A percentile compares a stretch with the other conserved stretches of the same genome.
phyloP scores from a whole-genome alignment of 2,888 invertebrate species.

The Spodoptera littoralis region DNA sequence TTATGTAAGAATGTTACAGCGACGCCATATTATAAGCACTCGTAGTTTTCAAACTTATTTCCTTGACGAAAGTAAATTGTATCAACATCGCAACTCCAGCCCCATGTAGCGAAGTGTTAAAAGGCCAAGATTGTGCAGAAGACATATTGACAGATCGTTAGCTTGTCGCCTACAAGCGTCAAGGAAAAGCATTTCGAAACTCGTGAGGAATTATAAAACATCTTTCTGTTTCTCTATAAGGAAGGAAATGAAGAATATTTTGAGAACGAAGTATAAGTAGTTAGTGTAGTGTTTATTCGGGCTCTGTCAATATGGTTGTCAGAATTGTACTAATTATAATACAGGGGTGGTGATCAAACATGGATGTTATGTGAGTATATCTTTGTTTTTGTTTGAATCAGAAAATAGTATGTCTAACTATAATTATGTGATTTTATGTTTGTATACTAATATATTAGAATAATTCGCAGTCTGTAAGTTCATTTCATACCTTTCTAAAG shows the following conservation, averaged over 20 bases:
- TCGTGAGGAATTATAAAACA: slow-evolving; percentile 13
- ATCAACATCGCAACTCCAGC: slow-evolving; percentile 20
- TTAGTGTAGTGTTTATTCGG: no score
- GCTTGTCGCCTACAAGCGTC: slow-evolving; percentile 22
- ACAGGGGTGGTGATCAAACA: no score
- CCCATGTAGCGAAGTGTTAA: slow-evolving; percentile 40
- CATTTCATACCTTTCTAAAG: slow-evolving; percentile 65
- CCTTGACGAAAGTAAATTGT: slow-evolving; percentile 10
- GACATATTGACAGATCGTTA: slow-evolving; percentile 53
- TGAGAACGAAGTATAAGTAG: no score
- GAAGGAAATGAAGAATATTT: slow-evolving; percentile 5
- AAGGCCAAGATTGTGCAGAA: slow-evolving; percentile 37
- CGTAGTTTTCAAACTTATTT: background rate
- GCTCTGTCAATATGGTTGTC: no score
- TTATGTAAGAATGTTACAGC: background rate
- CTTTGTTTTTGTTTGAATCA: no score
- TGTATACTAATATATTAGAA: no score
- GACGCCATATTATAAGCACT: no score
- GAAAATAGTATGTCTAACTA: no score
- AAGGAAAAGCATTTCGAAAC: slow-evolving; percentile 24
- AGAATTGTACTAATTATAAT: no score
- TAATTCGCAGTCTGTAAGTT: no score
- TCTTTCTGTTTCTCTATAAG: slow-evolving; percentile 11
- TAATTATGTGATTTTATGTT: no score
- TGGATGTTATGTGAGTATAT: no score